Conservation (phyloP, 1,140 invertebrate species). For the Melitaea cinxia region DNA sequence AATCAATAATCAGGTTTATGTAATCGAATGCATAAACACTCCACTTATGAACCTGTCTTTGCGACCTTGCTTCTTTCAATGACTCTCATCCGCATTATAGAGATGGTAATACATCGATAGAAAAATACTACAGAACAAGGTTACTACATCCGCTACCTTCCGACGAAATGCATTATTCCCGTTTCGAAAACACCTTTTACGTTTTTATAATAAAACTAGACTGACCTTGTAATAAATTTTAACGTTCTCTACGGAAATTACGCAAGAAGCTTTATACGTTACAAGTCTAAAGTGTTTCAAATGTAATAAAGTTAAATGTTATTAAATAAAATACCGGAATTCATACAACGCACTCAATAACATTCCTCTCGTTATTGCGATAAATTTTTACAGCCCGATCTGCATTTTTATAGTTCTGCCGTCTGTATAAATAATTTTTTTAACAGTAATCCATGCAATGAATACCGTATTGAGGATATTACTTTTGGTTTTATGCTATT, state of each 20-base stretch:
- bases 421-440: slow-evolving; percentile 12
- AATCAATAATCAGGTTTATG: slow-evolving; percentile 4
- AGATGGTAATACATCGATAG: slow-evolving; percentile 1
- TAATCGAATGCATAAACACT: slow-evolving; percentile 8
- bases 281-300: background rate
- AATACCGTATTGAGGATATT: slow-evolving; percentile 5
- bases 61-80: slow-evolving; percentile 23
- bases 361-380: slow-evolving; percentile 21
- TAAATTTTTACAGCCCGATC: slow-evolving; percentile 23
- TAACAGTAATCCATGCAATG: background rate
- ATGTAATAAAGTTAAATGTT: background rate
- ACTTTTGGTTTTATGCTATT: slow-evolving; percentile 9
- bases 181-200: background rate
- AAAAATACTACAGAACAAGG: slow-evolving; percentile 11
- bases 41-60: slow-evolving; percentile 15
- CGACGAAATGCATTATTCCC: slow-evolving; percentile 13
- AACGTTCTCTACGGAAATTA: slow-evolving; percentile 23
- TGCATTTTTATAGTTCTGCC: slow-evolving; percentile 20
- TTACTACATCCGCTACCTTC: slow-evolving; percentile 3
- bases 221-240: slow-evolving; percentile 23
- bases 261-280: slow-evolving; percentile 14
- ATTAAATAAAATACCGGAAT: slow-evolving; percentile 19
- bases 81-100: slow-evolving; percentile 28
- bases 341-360: slow-evolving; percentile 8
- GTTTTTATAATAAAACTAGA: background rate